These are phyloP conservation scores for Melitaea athalia DNA, from an alignment of 2,888 invertebrate genomes.

Conservation along the genomic window DNA sequence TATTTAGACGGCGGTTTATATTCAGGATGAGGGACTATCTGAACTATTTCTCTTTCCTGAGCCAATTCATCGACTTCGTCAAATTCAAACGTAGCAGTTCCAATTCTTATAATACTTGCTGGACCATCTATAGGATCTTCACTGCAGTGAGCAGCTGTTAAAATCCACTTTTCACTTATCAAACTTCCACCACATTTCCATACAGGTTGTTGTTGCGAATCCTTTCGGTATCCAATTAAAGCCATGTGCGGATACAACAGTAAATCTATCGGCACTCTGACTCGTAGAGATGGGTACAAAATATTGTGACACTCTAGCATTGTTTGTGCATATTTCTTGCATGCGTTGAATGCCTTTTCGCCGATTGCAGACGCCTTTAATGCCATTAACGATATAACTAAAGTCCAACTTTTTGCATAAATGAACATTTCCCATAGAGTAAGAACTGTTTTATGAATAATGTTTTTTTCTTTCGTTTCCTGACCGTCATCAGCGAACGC, in stretches of 20 bases:
- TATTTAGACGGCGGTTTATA: conserved; percentile 81
- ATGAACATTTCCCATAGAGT: conserved; percentile 40
- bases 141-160: conserved; percentile 74
- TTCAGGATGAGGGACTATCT: conserved; percentile 78
- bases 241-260: conserved; percentile 85
- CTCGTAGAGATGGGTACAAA: conserved; percentile 55
- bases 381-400: conserved; percentile 34
- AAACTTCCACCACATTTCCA: conserved; percentile 78
- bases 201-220: conserved; percentile 39
- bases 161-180: conserved; percentile 67
- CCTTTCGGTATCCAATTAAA: conserved; percentile 65
- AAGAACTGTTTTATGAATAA: conserved; percentile 25
- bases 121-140: conserved; percentile 71
- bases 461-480: conserved; percentile 23
- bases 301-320: conserved; percentile 78
- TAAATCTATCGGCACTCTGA: conserved; percentile 71
- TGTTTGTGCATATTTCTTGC: conserved; percentile 60
- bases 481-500: conserved; percentile 40
- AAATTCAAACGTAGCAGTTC: conserved; percentile 78
- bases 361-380: conserved; percentile 48
- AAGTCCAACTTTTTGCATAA: conserved; percentile 20
- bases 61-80: conserved; percentile 75
- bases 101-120: conserved; percentile 77
- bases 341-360: conserved; percentile 66
- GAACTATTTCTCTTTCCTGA: conserved; percentile 73